Conservation (phyloP, 2,888 invertebrate species). For the Tetragnatha montana region DNA sequence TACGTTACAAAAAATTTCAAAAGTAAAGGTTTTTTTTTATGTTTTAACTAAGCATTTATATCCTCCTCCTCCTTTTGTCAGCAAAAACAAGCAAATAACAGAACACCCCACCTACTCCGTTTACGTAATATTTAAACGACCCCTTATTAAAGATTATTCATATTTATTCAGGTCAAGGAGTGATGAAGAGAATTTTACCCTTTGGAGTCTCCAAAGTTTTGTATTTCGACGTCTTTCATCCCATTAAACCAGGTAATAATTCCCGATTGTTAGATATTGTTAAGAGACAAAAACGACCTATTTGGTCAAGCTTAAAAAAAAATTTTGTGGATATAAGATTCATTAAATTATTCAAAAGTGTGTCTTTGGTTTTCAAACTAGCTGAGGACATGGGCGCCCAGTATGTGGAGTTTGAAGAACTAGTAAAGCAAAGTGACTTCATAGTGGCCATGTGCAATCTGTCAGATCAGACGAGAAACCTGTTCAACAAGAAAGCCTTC, state of each 20-base stretch:
- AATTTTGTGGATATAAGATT: not conserved
- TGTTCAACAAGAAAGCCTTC: slow-evolving; percentile 89
- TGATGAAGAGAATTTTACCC: slow-evolving; percentile 66
- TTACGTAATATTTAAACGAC: too few relatives aligned
- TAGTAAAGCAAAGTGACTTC: slow-evolving; percentile 88
- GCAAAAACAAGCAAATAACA: too few relatives aligned
- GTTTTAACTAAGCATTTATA: too few relatives aligned
- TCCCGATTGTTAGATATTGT: too few relatives aligned
- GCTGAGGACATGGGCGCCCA: slow-evolving; percentile 81
- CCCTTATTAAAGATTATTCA: too few relatives aligned
- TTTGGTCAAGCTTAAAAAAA: too few relatives aligned
- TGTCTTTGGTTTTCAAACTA: slow-evolving; percentile 6
- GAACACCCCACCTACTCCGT: too few relatives aligned
- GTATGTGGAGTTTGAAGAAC: slow-evolving; percentile 83
- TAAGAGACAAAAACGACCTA: too few relatives aligned
- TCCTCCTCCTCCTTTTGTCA: too few relatives aligned
- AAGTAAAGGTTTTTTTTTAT: too few relatives aligned
- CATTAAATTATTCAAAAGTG: not conserved
- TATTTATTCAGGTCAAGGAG: slow-evolving; percentile 58
- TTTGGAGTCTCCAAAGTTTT: slow-evolving; percentile 69
- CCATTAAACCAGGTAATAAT: slow-evolving; percentile 63
- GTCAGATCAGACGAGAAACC: slow-evolving; percentile 85
- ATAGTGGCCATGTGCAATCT: slow-evolving; percentile 88
- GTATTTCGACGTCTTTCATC: slow-evolving; percentile 69
- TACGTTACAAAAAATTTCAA: too few relatives aligned